Percentiles rank a stretch among this genome's conserved stretches.
Conservation (phyloP, 2,888 invertebrate species). For the Steinernema carpocapsae region DNA sequence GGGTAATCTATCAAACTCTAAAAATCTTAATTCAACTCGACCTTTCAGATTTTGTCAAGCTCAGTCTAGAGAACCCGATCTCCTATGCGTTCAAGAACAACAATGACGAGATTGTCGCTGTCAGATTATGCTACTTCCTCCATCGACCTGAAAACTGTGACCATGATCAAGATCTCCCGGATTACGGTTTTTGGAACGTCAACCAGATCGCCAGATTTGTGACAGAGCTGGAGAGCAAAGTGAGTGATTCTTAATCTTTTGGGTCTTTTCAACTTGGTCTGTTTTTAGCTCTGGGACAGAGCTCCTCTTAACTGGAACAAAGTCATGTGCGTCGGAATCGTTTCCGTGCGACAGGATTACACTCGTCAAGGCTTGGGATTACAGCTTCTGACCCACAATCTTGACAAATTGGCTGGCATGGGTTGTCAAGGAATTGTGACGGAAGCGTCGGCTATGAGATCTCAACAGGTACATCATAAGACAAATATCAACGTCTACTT, state of each 20-base stretch:
- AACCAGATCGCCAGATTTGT: slow-evolving; percentile 32
- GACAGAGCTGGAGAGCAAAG: slow-evolving; percentile 41
- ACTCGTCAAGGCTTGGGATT: slow-evolving; percentile 44
- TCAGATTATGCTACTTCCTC: slow-evolving; percentile 41
- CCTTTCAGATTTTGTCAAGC: neutral
- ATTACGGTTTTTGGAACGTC: slow-evolving; percentile 34
- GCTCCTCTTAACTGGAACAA: slow-evolving; percentile 41
- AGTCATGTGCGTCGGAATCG: slow-evolving; percentile 38
- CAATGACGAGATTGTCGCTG: slow-evolving; percentile 37
- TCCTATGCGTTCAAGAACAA: slow-evolving; percentile 1
- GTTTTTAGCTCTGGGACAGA: slow-evolving; percentile 46
- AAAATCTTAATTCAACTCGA: neutral
- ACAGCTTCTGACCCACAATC: slow-evolving; percentile 38
- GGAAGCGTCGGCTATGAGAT: slow-evolving; percentile 48
- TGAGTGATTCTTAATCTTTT: neutral
- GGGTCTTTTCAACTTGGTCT: neutral
- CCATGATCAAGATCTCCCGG: neutral
- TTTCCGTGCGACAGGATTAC: slow-evolving; percentile 42
- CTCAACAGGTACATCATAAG: slow-evolving; percentile 47
- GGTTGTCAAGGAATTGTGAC: slow-evolving; percentile 48
- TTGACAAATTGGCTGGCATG: slow-evolving; percentile 39
- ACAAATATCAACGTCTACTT: neutral
- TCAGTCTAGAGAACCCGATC: neutral
- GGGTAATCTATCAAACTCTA: neutral
- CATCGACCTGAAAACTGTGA: slow-evolving; percentile 23